These are phyloP conservation scores for Reticulitermes lucifugus DNA, from an alignment of 2,888 invertebrate species.

Conservation along the genomic window DNA sequence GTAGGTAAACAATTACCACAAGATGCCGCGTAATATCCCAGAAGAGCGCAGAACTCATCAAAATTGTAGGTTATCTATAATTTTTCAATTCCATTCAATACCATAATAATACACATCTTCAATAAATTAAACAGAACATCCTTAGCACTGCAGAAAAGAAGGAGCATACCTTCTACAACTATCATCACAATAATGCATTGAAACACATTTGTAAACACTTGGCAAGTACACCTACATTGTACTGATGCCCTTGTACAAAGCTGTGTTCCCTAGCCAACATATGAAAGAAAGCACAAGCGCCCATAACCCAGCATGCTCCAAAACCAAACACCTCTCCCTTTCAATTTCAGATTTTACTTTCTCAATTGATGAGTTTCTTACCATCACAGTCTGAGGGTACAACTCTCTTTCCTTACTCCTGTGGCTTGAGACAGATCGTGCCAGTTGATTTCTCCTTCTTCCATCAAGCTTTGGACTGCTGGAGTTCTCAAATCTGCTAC, in stretches of 20 bases:
- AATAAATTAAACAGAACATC: too few relatives aligned
- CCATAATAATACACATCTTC: too few relatives aligned
- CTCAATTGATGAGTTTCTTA: constrained; percentile 8
- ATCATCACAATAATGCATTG: background rate
- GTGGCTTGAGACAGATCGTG: background rate
- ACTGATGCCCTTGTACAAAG: background rate
- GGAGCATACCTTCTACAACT: too few relatives aligned
- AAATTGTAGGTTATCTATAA: too few relatives aligned
- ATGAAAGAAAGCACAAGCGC: constrained; percentile 11
- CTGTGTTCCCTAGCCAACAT: background rate
- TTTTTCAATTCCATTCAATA: too few relatives aligned
- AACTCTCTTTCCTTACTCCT: constrained; percentile 10
- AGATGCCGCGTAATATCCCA: too few relatives aligned
- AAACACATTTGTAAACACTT: background rate
- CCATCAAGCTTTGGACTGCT: background rate
- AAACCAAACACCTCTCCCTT: constrained; percentile 20
- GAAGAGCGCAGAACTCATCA: too few relatives aligned
- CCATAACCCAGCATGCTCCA: constrained; percentile 30
- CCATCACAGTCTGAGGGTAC: constrained; percentile 15
- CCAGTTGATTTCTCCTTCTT: background rate
- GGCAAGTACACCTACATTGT: background rate
- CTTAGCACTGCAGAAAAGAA: too few relatives aligned
- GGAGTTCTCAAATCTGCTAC: constrained; percentile 42
- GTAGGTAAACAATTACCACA: too few relatives aligned
- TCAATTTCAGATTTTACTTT: constrained; percentile 3